A percentile compares a stretch with the other conserved stretches of the same genome.
Conservation (phyloP, 2,888 invertebrate genomes). For the Mycalesis mineus region DNA sequence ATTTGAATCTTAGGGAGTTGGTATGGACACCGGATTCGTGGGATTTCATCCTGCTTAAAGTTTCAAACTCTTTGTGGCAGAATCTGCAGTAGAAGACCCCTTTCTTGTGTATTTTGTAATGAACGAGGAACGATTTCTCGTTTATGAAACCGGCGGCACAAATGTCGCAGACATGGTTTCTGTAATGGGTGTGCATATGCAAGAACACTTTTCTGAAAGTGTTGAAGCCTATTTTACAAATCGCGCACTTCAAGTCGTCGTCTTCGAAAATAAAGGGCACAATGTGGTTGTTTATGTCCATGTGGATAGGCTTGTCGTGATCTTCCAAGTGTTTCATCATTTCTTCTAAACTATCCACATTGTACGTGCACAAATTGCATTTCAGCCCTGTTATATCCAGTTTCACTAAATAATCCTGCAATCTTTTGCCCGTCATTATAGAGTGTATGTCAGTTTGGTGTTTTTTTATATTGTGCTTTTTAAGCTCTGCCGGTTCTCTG, state of each 20-base stretch:
- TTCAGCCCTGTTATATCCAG: slow-evolving; percentile 44
- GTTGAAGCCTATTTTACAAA: slow-evolving; percentile 34
- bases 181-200: slow-evolving; percentile 65
- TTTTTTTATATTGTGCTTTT: slow-evolving; percentile 30
- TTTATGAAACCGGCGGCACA: slow-evolving; percentile 57
- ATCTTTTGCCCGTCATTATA: slow-evolving; percentile 20
- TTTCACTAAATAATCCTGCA: slow-evolving; percentile 37
- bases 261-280: slow-evolving; percentile 42
- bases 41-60: slow-evolving; percentile 30
- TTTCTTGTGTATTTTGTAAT: neutral
- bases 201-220: slow-evolving; percentile 33
- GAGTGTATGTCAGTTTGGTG: slow-evolving; percentile 17
- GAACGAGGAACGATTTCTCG: neutral
- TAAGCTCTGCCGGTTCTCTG: slow-evolving; percentile 33
- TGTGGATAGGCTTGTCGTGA: slow-evolving; percentile 38
- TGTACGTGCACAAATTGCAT: slow-evolving; percentile 39
- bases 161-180: slow-evolving; percentile 58
- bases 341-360: slow-evolving; percentile 36
- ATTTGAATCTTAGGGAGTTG: slow-evolving; percentile 32
- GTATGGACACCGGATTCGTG: slow-evolving; percentile 33
- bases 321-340: slow-evolving; percentile 37
- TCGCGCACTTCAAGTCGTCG: slow-evolving; percentile 34
- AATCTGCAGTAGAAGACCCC: neutral
- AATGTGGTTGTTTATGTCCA: slow-evolving; percentile 44
- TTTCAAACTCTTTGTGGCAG: slow-evolving; percentile 20